Percentiles rank a stretch among this genome's conserved stretches.
These are phyloP conservation scores for Dorcus parallelipipedus DNA, from an alignment of 2,888 invertebrate species.

Conservation along the genomic window DNA sequence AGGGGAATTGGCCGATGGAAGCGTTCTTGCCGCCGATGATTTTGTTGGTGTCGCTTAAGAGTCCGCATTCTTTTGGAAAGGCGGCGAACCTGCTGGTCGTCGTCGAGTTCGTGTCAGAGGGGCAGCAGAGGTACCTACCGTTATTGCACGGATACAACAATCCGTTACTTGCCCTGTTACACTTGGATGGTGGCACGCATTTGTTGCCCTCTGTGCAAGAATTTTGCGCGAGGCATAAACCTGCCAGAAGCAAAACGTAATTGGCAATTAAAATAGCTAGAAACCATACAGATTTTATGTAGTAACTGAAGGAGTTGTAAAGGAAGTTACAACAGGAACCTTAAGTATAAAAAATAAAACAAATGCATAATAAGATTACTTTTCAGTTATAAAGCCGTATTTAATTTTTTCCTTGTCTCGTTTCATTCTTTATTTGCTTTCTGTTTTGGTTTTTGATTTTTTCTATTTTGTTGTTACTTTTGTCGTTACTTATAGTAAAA, in stretches of 20 bases:
- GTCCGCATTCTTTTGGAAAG: slow-evolving; percentile 26
- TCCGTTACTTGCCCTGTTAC: background rate
- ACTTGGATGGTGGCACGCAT: background rate
- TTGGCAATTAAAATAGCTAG: too few relatives aligned
- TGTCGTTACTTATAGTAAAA: too few relatives aligned
- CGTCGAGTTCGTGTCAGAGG: slow-evolving; percentile 1
- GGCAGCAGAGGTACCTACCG: slow-evolving; percentile 14
- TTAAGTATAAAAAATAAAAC: too few relatives aligned
- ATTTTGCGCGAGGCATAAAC: background rate
- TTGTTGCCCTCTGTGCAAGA: background rate
- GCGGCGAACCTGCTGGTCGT: slow-evolving; percentile 2
- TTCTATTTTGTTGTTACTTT: too few relatives aligned
- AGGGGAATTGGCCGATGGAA: slow-evolving; percentile 55
- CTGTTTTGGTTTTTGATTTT: too few relatives aligned
- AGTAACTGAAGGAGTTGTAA: too few relatives aligned
- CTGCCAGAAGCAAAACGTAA: background rate
- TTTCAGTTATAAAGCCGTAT: too few relatives aligned
- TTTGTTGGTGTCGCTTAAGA: slow-evolving; percentile 28
- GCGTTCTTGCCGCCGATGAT: slow-evolving; percentile 52
- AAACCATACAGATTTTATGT: too few relatives aligned
- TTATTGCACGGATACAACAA: slow-evolving; percentile 15
- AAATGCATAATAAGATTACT: too few relatives aligned
- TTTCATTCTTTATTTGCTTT: too few relatives aligned
- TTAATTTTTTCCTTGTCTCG: too few relatives aligned
- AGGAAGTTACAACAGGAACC: too few relatives aligned